Evolutionary conservation across 2,888 invertebrate genomes (phyloP).

Genomic region (Lydus trimaculatus): DNA sequence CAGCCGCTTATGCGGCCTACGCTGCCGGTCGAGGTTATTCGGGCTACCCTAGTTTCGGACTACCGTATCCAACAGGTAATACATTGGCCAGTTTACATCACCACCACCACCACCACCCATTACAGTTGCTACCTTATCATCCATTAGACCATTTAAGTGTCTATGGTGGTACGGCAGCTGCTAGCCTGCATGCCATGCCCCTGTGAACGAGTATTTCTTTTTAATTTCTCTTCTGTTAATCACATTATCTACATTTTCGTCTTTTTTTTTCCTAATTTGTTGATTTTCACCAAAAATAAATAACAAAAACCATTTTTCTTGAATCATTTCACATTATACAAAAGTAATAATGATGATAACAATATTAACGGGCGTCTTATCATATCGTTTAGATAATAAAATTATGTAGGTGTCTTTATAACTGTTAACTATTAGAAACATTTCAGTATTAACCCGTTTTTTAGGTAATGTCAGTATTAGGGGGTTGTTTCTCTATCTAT

Average conservation of each 20-base stretch:
- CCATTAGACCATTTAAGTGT: conserved; percentile 71
- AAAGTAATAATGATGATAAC: neutral
- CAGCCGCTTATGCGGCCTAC: conserved; percentile 94
- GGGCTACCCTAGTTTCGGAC: conserved; percentile 97
- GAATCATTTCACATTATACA: conserved; percentile 2
- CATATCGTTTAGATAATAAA: conserved; percentile 1
- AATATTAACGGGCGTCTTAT: conserved; percentile 4
- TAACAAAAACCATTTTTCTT: neutral
- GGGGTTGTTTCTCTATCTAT: neutral
- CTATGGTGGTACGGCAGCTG: conserved; percentile 63
- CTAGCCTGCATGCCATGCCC: conserved; percentile 79
- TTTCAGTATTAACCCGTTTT: neutral
- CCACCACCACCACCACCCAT: conserved; percentile 66
- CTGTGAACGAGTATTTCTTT: conserved; percentile 68
- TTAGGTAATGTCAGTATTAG: neutral
- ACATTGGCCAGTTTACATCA: conserved; percentile 81
- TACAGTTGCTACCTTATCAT: conserved; percentile 67
- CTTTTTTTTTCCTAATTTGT: conserved; percentile 16
- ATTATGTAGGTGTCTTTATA: conserved; percentile 9
- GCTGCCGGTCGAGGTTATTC: conserved; percentile 96
- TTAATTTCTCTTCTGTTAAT: neutral
- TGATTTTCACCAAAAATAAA: conserved; percentile 12
- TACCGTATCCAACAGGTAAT: conserved; percentile 98
- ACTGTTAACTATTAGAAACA: neutral
- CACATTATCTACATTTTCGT: neutral